Evolutionary conservation across 2,888 invertebrate genomes (phyloP), one percentile per base, ranked within the genome.

Genomic region (Harpagoxenus sublaevis): DNA sequence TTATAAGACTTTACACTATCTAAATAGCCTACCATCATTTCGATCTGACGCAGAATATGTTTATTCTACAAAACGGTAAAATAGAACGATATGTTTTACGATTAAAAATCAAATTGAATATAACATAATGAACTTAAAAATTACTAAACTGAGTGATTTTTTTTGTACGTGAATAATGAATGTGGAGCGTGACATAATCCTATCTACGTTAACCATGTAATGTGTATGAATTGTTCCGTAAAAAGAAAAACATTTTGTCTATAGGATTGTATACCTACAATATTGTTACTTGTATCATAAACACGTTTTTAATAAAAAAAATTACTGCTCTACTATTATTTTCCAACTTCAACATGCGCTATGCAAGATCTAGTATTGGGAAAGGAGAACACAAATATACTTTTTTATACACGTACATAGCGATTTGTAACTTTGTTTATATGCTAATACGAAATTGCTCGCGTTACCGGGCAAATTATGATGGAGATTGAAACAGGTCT

Each of bases 381-480:
- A 23, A 97, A 96, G 6, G 97, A 96, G 65, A 97, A 96, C 66
- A 97, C 94, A 79, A 96, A 97, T 90, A 97, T 95, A 0, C 97
- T 98, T 89, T 39, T 48, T 23, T 45, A 57, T 8, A 97, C 96
- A 93, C 98, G 97, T 0, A 97, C 97, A n/a, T 97, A 97, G 0
- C 97, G 96, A 42, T 90, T 89, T 91, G 97, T 96, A 78, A 97
- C 96, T 95, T 95, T 98, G 98, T 88, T 96, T 97, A 94, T 97
- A 98, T 23, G 97, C 97, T 88, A 97, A 94, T 93, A 97, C 97
- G 92, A 98, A 98, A 87, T 97, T 96, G 28, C 98, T 98, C 0
- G 97, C 97, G 66, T 97, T 97, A 5, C 97, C 97, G 74, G 95
- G 94, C 82, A 97, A 96, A 75, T 97, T 96, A 94, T 98, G 91